Evolutionary conservation across 2,113 vertebrate species (phyloP), one percentile per base, ranked within the genome.

Genomic region (Gopherus flavomarginatus): DNA sequence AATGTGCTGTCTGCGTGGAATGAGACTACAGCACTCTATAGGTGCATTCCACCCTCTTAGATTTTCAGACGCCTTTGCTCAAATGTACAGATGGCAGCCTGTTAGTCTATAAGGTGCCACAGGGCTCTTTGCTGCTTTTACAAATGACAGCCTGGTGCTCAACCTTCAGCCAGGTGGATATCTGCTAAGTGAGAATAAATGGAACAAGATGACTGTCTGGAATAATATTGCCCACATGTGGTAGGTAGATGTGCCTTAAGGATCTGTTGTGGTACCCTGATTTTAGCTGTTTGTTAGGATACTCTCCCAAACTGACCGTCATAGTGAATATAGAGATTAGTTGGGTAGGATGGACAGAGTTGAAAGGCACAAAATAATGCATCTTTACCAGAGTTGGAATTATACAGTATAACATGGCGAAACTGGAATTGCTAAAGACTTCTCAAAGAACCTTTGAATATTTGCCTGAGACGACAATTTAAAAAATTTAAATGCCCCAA

Each of bases 401-500:
- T 42, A 47, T 14, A 13, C 11, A 47, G 6, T 29, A 75, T 81
- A 87, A 59, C 57, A 47, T 81, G 83, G 94, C 93, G 52, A 86
- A 54, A 38, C 82, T 85, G 38, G 83, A 81, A 42, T 85, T 16
- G 79, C 85, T 81, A 47, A 95, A 90, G 87, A 80, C 93, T 96
- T 94, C 90, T 72, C 96, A 87, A 94, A 92, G 93, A 93, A 91
- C 93, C 35, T 69, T 21, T 21, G 35, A 21, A 5, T 38, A 22
- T 72, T 72, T 38, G 65, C 16, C 9, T 8, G 80, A 10, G 86
- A 50, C 59, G 79, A 83, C 87, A 47, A 89, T 89, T 47, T 13
- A 31, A 93, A 87, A 92, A 92, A 92, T 92, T 92, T 78, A 88
- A 75, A 83, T 94, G 89, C 94, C 95, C 90, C 94, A 92, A n/a